Evolutionary conservation across 2,113 vertebrate genomes (phyloP).

Genomic region (Ailurus styani): DNA sequence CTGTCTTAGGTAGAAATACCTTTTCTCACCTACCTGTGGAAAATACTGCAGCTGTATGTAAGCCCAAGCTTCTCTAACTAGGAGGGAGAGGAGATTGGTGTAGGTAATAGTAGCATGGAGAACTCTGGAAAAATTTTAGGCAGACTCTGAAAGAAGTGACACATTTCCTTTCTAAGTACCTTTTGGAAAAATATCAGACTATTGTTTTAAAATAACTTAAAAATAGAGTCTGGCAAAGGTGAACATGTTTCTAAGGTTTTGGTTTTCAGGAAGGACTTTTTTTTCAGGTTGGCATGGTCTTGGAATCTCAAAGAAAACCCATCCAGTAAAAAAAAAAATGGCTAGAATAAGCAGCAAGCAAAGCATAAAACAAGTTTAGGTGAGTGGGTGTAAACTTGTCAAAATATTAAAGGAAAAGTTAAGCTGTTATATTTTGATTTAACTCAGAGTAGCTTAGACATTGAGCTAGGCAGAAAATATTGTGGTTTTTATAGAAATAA

Average conservation of each 20-base stretch:
- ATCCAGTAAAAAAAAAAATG: slow-evolving; percentile 20
- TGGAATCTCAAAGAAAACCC: background rate
- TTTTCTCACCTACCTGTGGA: background rate
- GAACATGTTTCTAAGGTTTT: background rate
- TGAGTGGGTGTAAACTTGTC: slow-evolving; percentile 18
- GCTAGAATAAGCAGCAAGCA: background rate
- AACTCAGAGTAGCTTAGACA: background rate
- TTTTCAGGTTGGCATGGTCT: background rate
- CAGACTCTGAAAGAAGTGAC: slow-evolving; percentile 9
- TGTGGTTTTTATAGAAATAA: background rate
- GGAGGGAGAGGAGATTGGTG: background rate
- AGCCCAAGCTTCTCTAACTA: background rate
- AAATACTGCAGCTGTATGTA: rapidly evolving
- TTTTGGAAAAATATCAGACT: slow-evolving; percentile 36
- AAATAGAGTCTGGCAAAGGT: background rate
- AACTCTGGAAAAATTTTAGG: background rate
- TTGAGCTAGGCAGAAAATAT: background rate
- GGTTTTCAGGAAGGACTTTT: background rate
- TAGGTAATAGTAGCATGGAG: too few species aligned
- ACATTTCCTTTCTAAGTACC: slow-evolving; percentile 37
- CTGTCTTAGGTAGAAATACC: rapidly evolving
- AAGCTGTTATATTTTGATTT: background rate
- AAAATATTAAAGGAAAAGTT: slow-evolving; percentile 19
- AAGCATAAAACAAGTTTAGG: background rate
- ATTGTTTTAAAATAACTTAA: slow-evolving; percentile 45